These are phyloP conservation scores for Phortica variegata DNA, from an alignment of 1,140 invertebrate genomes.

Conservation along the genomic window DNA sequence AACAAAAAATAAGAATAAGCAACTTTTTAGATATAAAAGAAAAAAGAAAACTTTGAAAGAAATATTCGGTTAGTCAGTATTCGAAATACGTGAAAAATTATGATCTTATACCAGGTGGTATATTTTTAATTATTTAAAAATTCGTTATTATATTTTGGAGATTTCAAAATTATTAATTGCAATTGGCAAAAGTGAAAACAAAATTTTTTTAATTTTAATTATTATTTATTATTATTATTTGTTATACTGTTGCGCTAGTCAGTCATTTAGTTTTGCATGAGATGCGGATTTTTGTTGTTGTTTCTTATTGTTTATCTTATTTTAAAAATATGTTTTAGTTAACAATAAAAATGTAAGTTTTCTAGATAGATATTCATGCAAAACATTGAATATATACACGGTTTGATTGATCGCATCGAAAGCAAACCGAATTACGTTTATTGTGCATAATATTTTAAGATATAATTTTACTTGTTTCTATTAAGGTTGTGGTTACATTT, in stretches of 20 bases:
- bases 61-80: constrained; percentile 37
- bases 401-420: no score
- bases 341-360: no score
- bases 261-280: constrained; percentile 39
- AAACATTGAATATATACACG: no score
- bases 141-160: constrained; percentile 10
- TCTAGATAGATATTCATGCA: no score
- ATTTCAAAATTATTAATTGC: constrained; percentile 16
- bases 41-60: constrained; percentile 32
- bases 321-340: no score
- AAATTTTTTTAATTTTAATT: constrained; percentile 14
- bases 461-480: constrained; percentile 44
- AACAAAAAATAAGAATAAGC: constrained; percentile 18
- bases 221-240: constrained; percentile 14
- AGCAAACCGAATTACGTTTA: no score
- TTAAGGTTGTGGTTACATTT: constrained; percentile 54
- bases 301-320: constrained; percentile 32
- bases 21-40: constrained; percentile 6
- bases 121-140: constrained; percentile 13
- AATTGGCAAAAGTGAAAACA: constrained; percentile 21
- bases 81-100: constrained; percentile 44
- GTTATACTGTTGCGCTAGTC: constrained; percentile 39
- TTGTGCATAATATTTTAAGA: no score
- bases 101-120: background rate
- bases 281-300: constrained; percentile 21